Percentiles rank a stretch among this genome's conserved stretches.
Evolutionary conservation across 2,797 vertebrate genomes (phyloP).

Genomic region (Sebastes ruberrimus): DNA sequence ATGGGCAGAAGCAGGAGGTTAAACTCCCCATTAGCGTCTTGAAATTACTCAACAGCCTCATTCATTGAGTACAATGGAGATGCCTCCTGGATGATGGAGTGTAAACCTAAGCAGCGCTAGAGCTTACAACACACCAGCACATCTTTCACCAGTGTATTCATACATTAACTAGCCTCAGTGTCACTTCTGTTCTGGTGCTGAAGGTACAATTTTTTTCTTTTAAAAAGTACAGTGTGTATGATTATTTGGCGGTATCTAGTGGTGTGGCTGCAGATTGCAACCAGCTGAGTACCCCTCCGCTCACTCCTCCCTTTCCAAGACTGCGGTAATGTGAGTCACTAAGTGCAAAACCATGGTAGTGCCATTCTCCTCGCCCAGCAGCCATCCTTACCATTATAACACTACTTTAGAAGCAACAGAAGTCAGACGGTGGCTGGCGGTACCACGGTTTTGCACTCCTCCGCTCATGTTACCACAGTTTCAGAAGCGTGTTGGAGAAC

Average conservation of each 20-base stretch:
- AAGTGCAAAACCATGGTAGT: not conserved
- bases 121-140: not conserved
- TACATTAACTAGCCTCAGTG: not conserved
- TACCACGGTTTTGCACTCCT: too few species aligned
- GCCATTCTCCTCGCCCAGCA: not conserved
- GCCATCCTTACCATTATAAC: not conserved
- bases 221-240: too few species aligned
- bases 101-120: not conserved
- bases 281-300: not conserved
- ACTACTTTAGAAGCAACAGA: not conserved
- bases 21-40: constrained; percentile 3
- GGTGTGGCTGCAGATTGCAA: not conserved
- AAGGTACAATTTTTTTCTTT: not conserved
- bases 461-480: too few species aligned
- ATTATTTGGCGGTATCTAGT: too few species aligned
- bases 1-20: not conserved
- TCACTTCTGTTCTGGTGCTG: not conserved
- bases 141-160: not conserved
- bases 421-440: not conserved
- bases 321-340: not conserved
- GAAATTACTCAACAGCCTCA: not conserved
- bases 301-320: not conserved
- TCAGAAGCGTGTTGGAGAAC: not conserved
- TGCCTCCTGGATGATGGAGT: not conserved
- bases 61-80: not conserved